phyloP scores from a whole-genome alignment of 2,797 vertebrate genomes.

The Chiloscyllium punctatum region DNA sequence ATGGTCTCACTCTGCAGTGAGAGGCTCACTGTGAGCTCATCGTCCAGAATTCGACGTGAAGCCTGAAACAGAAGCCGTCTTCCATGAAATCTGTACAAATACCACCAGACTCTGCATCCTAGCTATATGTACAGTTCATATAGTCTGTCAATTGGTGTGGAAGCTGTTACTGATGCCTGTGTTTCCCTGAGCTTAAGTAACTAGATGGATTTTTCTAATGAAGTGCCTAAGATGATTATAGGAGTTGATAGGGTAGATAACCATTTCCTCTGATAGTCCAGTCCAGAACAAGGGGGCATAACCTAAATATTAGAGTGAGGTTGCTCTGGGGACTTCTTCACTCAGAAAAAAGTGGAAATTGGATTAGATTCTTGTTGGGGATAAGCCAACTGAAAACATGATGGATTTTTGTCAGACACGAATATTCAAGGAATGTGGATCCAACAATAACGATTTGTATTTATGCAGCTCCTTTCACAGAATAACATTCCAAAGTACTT shows the following conservation, averaged over 20 bases:
- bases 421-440: background rate
- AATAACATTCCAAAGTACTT: too few species aligned
- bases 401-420: background rate
- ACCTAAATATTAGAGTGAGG: background rate
- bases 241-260: background rate
- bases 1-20: constrained; percentile 92
- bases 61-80: constrained; percentile 63
- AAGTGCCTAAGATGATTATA: background rate
- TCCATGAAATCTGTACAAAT: background rate
- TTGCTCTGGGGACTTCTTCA: background rate
- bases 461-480: too few species aligned
- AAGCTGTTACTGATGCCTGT: background rate
- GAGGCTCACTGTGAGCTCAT: constrained; percentile 92
- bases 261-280: background rate
- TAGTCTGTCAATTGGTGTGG: background rate
- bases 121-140: background rate
- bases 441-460: too few species aligned
- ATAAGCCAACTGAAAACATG: background rate
- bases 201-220: background rate
- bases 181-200: background rate
- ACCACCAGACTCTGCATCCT: background rate
- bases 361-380: background rate
- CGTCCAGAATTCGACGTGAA: constrained; percentile 87
- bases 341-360: background rate
- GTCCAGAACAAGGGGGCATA: background rate